Evolutionary conservation across 2,797 vertebrate species (phyloP).

Genomic region (Crenichthys baileyi): DNA sequence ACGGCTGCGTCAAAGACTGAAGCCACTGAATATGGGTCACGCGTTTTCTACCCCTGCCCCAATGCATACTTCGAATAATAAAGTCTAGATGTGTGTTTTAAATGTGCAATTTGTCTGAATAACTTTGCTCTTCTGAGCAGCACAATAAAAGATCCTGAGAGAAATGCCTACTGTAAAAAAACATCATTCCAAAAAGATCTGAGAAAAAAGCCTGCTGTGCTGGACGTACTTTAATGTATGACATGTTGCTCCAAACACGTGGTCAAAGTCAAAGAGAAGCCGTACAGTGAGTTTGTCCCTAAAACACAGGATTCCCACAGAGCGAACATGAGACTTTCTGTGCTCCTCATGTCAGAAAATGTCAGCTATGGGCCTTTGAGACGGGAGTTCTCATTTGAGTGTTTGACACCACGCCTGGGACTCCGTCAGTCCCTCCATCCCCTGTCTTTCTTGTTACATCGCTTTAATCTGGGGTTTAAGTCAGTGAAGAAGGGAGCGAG

Average conservation of each 20-base stretch:
- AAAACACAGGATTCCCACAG: not conserved
- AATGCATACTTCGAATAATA: not conserved
- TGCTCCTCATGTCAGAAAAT: constrained; percentile 40
- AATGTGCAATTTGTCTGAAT: constrained; percentile 11
- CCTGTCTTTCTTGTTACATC: constrained; percentile 4
- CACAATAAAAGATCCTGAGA: not conserved
- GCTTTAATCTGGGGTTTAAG: constrained; percentile 47
- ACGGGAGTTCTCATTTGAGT: constrained; percentile 42
- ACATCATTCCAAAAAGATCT: constrained; percentile 7
- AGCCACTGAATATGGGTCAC: too few species aligned
- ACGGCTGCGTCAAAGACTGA: too few species aligned
- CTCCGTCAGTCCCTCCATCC: constrained; percentile 16
- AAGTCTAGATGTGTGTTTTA: constrained; percentile 8
- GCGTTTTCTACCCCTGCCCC: not conserved
- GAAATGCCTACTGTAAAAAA: constrained; percentile 2
- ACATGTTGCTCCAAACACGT: constrained; percentile 16
- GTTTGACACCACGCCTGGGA: constrained; percentile 59
- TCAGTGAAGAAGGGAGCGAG: constrained; percentile 18
- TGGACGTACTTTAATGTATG: constrained; percentile 17
- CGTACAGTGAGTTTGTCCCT: constrained; percentile 7
- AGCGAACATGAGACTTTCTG: constrained; percentile 19
- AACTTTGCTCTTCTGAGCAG: constrained; percentile 12
- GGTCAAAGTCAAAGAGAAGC: constrained; percentile 34
- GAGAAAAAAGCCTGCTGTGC: not conserved
- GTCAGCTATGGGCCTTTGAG: constrained; percentile 40